Percentiles rank a stretch among this genome's conserved stretches.
These are phyloP conservation scores for Amniataba percoides DNA, from an alignment of 2,797 vertebrate genomes.

Conservation along the genomic window DNA sequence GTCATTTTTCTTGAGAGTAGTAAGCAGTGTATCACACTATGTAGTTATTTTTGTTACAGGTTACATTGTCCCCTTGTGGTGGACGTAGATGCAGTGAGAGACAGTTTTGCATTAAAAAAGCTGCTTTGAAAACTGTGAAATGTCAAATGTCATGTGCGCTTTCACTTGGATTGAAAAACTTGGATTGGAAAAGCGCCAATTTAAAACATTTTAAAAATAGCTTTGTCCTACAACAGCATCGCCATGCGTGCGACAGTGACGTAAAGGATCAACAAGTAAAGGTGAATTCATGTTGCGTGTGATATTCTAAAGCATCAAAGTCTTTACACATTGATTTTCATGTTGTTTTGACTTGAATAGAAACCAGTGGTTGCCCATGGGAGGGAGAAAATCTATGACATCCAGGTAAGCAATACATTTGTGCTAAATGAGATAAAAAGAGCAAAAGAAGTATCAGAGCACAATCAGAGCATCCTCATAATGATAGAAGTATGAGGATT, in stretches of 20 bases:
- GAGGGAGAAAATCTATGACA: constrained; percentile 26
- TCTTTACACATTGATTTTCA: constrained; percentile 40
- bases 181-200: neutral
- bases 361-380: constrained; percentile 8
- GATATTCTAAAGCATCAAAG: constrained; percentile 31
- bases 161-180: neutral
- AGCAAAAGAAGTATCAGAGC: neutral
- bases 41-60: neutral
- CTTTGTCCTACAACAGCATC: constrained; percentile 6
- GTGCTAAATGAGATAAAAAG: constrained; percentile 2
- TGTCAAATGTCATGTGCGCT: neutral
- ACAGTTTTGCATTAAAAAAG: neutral
- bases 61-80: neutral
- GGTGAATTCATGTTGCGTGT: constrained; percentile 18
- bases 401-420: constrained; percentile 14
- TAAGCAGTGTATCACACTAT: constrained; percentile 14
- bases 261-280: constrained; percentile 20
- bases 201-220: neutral
- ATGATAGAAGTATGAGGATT: neutral
- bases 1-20: neutral
- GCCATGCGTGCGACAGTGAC: constrained; percentile 19
- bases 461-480: neutral
- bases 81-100: neutral
- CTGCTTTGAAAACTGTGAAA: constrained; percentile 14
- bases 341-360: constrained; percentile 27